Evolutionary conservation across 2,797 vertebrate species (phyloP).

Genomic region (Myotis planiceps): DNA sequence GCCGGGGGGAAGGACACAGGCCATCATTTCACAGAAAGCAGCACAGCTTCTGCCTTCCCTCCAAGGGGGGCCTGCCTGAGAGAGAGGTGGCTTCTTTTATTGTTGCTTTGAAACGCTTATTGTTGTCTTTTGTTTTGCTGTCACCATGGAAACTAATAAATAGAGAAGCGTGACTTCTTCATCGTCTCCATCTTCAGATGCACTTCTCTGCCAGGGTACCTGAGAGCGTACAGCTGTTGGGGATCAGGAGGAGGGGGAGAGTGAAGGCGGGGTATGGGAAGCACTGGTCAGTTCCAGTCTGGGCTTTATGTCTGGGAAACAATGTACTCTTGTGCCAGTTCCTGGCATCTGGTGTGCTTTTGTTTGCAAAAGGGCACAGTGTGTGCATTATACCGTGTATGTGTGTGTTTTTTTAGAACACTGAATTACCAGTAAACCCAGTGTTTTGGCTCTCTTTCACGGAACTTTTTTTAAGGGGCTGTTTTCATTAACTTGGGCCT

Average conservation of each 20-base stretch:
- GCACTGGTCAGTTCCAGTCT: neutral
- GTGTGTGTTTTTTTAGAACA: neutral
- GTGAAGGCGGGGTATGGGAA: neutral
- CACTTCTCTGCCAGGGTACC: neutral
- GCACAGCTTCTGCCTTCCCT: neutral
- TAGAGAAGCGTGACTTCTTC: slow-evolving; percentile 46
- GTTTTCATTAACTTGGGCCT: slow-evolving; percentile 60
- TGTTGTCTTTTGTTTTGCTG: slow-evolving; percentile 58
- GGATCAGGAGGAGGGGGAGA: neutral
- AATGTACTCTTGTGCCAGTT: neutral
- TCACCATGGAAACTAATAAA: slow-evolving; percentile 71
- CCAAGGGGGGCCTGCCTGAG: neutral
- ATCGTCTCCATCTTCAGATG: slow-evolving; percentile 31
- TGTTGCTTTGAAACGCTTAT: slow-evolving; percentile 35
- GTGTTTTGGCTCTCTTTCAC: neutral
- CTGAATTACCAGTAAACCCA: neutral
- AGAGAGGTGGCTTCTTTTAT: neutral
- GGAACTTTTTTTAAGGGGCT: neutral
- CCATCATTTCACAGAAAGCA: neutral
- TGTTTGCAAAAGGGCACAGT: neutral
- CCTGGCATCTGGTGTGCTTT: neutral
- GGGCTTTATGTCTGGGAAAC: neutral
- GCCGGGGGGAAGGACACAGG: neutral
- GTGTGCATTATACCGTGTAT: neutral
- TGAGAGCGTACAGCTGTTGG: neutral